Conservation (phyloP, 2,888 invertebrate genomes). For the Arctia plantaginis region DNA sequence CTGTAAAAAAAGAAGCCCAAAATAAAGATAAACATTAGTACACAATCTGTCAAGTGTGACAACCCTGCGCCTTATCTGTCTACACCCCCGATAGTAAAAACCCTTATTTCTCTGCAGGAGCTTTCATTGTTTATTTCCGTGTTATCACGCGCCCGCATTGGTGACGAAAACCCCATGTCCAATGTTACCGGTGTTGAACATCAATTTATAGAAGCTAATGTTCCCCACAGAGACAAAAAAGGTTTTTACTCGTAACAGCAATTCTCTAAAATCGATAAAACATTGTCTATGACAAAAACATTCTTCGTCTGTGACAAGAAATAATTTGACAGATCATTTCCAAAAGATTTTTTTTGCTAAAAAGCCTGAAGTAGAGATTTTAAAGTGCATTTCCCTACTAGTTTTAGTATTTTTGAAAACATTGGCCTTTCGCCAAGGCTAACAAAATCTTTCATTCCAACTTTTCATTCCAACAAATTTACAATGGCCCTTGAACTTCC, state of each 20-base stretch:
- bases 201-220: constrained; percentile 17
- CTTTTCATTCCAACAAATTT: constrained; percentile 47
- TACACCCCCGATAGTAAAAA: constrained; percentile 71
- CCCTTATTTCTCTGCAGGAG: constrained; percentile 42
- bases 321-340: background rate
- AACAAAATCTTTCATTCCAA: constrained; percentile 62
- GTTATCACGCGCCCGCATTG: constrained; percentile 41
- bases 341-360: background rate
- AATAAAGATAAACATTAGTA: background rate
- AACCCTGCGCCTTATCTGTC: constrained; percentile 67
- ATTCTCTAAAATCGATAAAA: background rate
- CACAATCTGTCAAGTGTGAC: constrained; percentile 36
- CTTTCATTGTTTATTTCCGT: constrained; percentile 42
- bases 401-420: constrained; percentile 43
- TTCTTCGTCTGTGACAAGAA: background rate
- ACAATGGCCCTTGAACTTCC: constrained; percentile 45
- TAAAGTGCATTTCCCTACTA: constrained; percentile 16
- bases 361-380: background rate
- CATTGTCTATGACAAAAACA: background rate
- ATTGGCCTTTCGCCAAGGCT: constrained; percentile 65
- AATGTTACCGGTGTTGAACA: constrained; percentile 16
- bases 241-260: background rate
- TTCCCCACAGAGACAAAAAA: constrained; percentile 20
- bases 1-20: background rate
- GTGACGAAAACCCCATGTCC: constrained; percentile 15